Evolutionary conservation across 2,113 vertebrate species (phyloP), one percentile per base, ranked within the genome.

Genomic region (Triplophysa siluroides): DNA sequence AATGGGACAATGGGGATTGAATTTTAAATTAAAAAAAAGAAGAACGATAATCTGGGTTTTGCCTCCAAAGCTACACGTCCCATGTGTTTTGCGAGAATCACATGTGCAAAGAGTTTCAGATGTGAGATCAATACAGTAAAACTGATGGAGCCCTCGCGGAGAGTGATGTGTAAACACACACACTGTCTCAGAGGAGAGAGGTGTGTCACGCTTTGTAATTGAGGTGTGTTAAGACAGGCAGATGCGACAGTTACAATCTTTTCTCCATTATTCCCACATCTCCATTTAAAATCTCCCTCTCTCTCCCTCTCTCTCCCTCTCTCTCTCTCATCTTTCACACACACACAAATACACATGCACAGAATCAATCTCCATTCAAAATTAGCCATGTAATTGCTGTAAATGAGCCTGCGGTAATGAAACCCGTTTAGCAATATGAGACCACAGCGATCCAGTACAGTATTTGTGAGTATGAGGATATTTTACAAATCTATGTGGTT

Each of bases 241-340:
- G 33, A 80, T 52, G 76, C 47, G n/a, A 43, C 33, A 79, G 84
- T 75, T 66, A 70, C 76, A 75, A 64, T 52, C 45, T 76, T 60
- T 70, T 78, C 54, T 78, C 52, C 38, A 50, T 64, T 71, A 76
- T 64, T 62, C 38, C 24, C 63, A n/a, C 47, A 3, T 29, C 60
- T 61, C 23, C 58, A 50, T 66, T 64, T 58, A 66, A 64, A 47
- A 38, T 66, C 81, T 60, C 50, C 38, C 67, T 43, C 43, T 10
- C n/a, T 62, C 61, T 29, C 23, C 56, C 29, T 29, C 29, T 29
- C 67, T 43, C 43, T 19, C n/a, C 52, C 67, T 43, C 43, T 19
- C n/a, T 62, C 61, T 43, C 23, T 63, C 26, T 54, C 12, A 50
- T 60, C 61, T 76, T 41, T 18, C 26, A 4, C 54, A 47, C 14